A percentile compares a stretch with the other conserved stretches of the same genome.
These are phyloP conservation scores for Anhinga anhinga DNA, from an alignment of 2,113 vertebrate genomes.

Conservation along the genomic window DNA sequence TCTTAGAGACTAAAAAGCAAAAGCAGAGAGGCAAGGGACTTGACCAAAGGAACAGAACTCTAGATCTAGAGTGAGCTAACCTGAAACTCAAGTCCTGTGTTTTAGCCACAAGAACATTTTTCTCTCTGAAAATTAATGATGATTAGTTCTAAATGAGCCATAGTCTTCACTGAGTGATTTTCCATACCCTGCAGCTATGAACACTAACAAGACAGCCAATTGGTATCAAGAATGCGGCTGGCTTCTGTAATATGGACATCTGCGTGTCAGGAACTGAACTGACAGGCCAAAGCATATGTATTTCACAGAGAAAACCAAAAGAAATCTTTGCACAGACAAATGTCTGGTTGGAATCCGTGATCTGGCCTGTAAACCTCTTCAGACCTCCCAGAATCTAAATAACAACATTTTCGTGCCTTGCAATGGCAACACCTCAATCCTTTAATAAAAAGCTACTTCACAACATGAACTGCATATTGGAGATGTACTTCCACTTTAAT, in stretches of 20 bases:
- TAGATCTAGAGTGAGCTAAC: not conserved
- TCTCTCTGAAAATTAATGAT: not conserved
- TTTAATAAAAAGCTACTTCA: slow-evolving; percentile 49
- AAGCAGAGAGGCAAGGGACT: not conserved
- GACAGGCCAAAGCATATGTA: not conserved
- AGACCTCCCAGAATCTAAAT: not conserved
- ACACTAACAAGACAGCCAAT: not conserved
- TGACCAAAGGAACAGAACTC: not conserved
- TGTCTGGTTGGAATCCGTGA: not conserved
- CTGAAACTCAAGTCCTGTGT: not conserved
- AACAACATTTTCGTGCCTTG: slow-evolving; percentile 2
- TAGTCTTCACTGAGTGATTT: not conserved
- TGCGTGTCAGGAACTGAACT: not conserved
- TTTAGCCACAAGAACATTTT: not conserved
- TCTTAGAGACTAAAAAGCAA: not conserved
- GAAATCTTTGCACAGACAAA: not conserved
- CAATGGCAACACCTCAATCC: slow-evolving; percentile 26
- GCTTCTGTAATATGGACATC: not conserved
- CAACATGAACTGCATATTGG: not conserved
- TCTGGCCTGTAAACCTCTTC: not conserved
- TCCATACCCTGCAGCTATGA: not conserved
- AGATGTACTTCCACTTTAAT: slow-evolving; percentile 36
- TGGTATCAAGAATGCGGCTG: not conserved
- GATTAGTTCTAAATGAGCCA: not conserved
- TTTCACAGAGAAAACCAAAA: not conserved